These are phyloP conservation scores for Netelia virgata DNA, from an alignment of 2,888 invertebrate genomes.

Conservation along the genomic window DNA sequence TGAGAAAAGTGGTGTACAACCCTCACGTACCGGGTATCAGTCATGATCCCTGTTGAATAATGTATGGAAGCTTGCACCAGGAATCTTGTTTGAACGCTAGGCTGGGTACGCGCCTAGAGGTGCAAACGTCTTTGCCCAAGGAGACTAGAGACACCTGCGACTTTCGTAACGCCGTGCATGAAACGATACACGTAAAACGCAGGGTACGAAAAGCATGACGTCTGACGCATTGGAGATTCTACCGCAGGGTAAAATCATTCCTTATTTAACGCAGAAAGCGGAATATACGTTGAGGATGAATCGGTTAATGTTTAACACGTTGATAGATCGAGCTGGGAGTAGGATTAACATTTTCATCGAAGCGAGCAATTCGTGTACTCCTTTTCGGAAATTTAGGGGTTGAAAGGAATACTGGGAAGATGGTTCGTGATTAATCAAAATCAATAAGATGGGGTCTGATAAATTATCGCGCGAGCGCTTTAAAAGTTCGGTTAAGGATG, in stretches of 20 bases:
- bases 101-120: conserved; percentile 33
- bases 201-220: conserved; percentile 59
- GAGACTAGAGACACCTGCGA: conserved; percentile 29
- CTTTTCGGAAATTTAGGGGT: no score
- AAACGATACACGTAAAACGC: conserved; percentile 61
- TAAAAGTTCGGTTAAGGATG: neutral
- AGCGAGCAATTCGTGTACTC: no score
- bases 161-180: conserved; percentile 56
- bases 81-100: conserved; percentile 62
- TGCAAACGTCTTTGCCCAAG: conserved; percentile 55
- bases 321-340: no score
- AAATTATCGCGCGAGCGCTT: neutral
- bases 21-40: conserved; percentile 81
- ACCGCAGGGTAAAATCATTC: neutral
- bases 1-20: conserved; percentile 27
- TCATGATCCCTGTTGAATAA: conserved; percentile 83
- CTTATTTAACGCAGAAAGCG: no score
- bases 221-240: conserved; percentile 62
- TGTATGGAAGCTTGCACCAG: conserved; percentile 75
- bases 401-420: no score
- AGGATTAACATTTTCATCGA: no score
- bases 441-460: no score
- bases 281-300: no score
- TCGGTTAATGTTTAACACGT: no score
- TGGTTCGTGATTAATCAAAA: no score